These are phyloP conservation scores for Drosophila lacicola DNA, from an alignment of 2,888 invertebrate species.

Conservation along the genomic window DNA sequence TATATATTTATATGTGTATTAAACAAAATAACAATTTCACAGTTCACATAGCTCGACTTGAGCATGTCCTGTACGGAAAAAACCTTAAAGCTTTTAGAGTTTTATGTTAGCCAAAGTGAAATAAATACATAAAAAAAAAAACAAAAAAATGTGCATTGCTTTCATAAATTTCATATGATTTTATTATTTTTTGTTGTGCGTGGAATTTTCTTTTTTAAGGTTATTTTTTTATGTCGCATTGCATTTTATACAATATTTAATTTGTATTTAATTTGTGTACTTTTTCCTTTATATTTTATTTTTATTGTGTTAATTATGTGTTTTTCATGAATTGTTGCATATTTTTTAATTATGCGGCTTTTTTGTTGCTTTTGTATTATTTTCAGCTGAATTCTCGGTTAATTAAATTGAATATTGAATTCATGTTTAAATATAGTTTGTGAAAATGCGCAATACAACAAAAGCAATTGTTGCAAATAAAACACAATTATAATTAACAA, in stretches of 20 bases:
- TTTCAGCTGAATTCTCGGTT: no score
- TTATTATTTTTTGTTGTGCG: neutral
- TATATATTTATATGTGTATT: neutral
- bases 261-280: neutral
- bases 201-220: neutral
- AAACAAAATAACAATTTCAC: slow-evolving; percentile 19
- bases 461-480: no score
- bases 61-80: slow-evolving; percentile 19
- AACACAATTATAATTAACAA: no score
- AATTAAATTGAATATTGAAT: no score
- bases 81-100: no score
- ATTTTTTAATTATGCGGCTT: no score
- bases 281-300: neutral
- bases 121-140: neutral
- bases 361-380: no score
- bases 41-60: slow-evolving; percentile 2
- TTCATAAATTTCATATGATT: neutral
- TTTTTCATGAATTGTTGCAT: neutral
- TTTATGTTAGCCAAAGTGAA: neutral
- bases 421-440: no score
- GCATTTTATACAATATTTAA: neutral
- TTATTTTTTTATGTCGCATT: neutral
- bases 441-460: no score
- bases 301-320: neutral
- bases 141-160: neutral